phyloP scores from a whole-genome alignment of 2,797 vertebrate genomes.

The Paratrypauchen microcephalus region DNA sequence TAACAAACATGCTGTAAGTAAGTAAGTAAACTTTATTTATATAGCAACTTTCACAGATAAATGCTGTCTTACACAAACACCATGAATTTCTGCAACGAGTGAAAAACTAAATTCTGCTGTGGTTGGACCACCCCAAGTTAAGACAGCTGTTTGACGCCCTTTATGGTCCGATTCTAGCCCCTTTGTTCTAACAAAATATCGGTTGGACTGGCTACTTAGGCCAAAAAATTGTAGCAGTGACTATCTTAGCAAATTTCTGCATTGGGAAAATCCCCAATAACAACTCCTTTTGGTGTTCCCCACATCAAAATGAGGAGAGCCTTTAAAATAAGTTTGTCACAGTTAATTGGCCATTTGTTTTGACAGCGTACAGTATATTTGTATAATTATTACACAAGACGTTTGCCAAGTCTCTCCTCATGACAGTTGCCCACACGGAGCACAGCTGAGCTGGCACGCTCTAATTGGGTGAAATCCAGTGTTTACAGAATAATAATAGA shows the following conservation, averaged over 20 bases:
- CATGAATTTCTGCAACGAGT: no score
- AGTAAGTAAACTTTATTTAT: no score
- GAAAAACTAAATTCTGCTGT: no score
- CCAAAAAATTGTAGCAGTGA: no score
- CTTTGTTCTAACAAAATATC: no score
- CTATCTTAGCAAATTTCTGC: not conserved
- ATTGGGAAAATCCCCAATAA: not conserved
- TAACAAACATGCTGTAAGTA: no score
- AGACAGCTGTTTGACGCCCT: no score
- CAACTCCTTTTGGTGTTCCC: constrained; percentile 5
- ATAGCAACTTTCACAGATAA: no score
- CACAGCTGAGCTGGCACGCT: constrained; percentile 23
- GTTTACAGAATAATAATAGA: constrained; percentile 23
- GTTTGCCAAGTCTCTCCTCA: constrained; percentile 29
- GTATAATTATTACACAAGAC: constrained; percentile 24
- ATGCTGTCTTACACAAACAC: no score
- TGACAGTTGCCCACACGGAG: constrained; percentile 27
- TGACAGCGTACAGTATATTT: constrained; percentile 23
- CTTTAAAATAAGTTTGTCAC: not conserved
- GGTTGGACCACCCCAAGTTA: no score
- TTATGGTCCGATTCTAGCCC: no score
- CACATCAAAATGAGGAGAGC: constrained; percentile 14
- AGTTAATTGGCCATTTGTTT: constrained; percentile 33
- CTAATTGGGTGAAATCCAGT: constrained; percentile 33
- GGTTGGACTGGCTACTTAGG: no score